phyloP scores from a whole-genome alignment of 2,797 vertebrate genomes.

The Trichosurus vulpecula region DNA sequence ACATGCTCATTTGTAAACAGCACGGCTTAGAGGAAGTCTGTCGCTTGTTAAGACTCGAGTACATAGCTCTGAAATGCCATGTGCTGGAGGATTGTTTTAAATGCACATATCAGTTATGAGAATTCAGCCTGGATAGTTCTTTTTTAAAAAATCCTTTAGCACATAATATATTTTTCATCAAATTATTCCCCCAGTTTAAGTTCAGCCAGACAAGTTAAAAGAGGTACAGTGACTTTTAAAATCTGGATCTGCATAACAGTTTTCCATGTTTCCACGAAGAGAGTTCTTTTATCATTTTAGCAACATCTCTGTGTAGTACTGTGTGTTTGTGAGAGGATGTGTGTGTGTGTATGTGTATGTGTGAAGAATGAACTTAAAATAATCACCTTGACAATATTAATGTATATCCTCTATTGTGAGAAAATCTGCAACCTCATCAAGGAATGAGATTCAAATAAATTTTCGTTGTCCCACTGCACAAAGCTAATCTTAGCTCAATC shows the following conservation, averaged over 20 bases:
- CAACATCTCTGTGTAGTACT: background rate
- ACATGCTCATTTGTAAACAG: slow-evolving; percentile 15
- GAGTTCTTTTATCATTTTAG: slow-evolving; percentile 41
- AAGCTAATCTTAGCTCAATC: slow-evolving; percentile 74
- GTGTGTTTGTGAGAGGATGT: background rate
- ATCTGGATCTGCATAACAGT: slow-evolving; percentile 26
- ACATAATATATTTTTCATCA: slow-evolving; percentile 29
- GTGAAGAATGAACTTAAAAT: slow-evolving; percentile 73
- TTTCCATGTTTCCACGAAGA: slow-evolving; percentile 52
- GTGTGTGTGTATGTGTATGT: background rate
- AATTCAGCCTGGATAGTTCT: slow-evolving; percentile 40
- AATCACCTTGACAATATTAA: slow-evolving; percentile 50
- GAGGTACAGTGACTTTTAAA: background rate
- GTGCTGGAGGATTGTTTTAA: slow-evolving; percentile 37
- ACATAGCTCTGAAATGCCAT: slow-evolving; percentile 27
- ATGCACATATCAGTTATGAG: background rate
- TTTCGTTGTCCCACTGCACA: slow-evolving; percentile 67
- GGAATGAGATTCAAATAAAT: slow-evolving; percentile 67
- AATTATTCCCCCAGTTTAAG: background rate
- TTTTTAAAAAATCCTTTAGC: background rate
- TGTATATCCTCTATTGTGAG: background rate
- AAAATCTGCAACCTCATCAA: slow-evolving; percentile 70
- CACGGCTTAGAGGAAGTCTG: slow-evolving; percentile 9
- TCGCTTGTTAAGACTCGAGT: slow-evolving; percentile 20
- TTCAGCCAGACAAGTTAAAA: background rate